phyloP scores from a whole-genome alignment of 2,797 vertebrate species.

The Coluber constrictor region DNA sequence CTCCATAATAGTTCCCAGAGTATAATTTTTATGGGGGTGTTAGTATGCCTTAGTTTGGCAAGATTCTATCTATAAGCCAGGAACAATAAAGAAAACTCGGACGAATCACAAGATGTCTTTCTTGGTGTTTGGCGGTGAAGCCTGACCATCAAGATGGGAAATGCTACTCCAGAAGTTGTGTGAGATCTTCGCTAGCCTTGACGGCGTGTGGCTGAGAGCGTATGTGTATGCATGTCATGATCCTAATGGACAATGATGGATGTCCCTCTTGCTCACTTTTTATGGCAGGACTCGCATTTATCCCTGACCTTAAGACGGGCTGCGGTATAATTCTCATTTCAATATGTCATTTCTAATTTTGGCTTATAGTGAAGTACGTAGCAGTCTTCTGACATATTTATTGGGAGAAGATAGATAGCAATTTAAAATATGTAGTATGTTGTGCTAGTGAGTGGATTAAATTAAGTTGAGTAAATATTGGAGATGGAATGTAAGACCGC shows the following conservation, averaged over 20 bases:
- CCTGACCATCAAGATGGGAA: background rate
- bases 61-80: background rate
- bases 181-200: background rate
- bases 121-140: too few relatives aligned
- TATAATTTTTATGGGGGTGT: background rate
- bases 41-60: background rate
- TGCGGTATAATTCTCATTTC: background rate
- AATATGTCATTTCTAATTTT: background rate
- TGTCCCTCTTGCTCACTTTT: background rate
- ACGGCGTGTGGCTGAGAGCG: background rate
- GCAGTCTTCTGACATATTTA: constrained; percentile 9
- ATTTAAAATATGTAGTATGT: background rate
- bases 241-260: background rate
- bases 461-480: background rate
- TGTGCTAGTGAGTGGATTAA: background rate
- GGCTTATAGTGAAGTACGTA: background rate
- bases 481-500: background rate
- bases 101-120: too few relatives aligned
- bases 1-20: too few relatives aligned
- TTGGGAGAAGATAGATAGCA: background rate
- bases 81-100: background rate
- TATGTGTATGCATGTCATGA: background rate
- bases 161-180: background rate
- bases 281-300: background rate
- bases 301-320: background rate